Percentiles rank a stretch among this genome's conserved stretches.
These are phyloP conservation scores for Eulacestoma nigropectus DNA, from an alignment of 2,113 vertebrate species.

Conservation along the genomic window DNA sequence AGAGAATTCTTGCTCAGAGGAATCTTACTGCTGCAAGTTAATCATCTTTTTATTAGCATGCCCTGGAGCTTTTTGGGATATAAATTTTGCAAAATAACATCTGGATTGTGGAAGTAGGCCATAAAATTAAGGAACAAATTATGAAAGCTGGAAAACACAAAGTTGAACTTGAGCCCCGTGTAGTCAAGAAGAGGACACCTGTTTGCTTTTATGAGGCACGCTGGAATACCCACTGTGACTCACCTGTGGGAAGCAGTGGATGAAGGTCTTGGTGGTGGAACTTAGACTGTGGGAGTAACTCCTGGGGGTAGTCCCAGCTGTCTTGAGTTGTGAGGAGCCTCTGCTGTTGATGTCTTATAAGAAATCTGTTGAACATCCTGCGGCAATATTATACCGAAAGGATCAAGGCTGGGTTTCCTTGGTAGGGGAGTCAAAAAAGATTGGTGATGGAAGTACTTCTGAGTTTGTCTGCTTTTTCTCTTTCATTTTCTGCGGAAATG, in stretches of 20 bases:
- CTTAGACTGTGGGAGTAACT: background rate
- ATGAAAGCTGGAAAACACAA: background rate
- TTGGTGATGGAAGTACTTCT: background rate
- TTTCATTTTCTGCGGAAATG: background rate
- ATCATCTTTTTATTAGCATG: background rate
- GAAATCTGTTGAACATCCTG: rapidly evolving
- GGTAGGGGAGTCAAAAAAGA: background rate
- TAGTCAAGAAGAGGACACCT: background rate
- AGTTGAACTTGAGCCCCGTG: background rate
- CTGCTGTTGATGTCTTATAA: background rate
- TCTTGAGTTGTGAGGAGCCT: background rate
- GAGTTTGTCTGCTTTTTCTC: background rate
- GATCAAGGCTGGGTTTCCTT: background rate
- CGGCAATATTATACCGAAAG: background rate
- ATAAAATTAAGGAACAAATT: background rate
- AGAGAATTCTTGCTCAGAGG: background rate
- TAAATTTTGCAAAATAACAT: background rate
- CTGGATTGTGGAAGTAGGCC: background rate
- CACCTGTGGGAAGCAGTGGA: background rate
- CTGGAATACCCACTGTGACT: background rate
- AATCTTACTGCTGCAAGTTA: background rate
- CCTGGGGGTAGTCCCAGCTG: background rate
- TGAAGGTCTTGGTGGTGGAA: background rate
- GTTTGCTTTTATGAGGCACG: background rate
- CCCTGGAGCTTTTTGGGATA: background rate